Conservation (phyloP, 1,140 invertebrate species). For the Zaprionus nigranus region DNA sequence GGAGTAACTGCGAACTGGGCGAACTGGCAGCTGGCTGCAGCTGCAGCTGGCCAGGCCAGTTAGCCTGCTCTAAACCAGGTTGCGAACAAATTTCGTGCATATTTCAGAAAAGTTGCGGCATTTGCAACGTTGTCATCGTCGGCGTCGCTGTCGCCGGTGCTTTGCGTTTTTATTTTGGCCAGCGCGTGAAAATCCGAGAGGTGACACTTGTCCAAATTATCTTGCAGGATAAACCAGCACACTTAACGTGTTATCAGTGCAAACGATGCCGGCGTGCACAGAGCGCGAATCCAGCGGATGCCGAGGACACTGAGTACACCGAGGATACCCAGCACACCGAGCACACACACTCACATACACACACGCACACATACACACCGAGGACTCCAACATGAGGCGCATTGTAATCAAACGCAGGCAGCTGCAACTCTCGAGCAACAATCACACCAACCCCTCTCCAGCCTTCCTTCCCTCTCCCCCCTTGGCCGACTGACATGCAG, state of each 20-base stretch:
- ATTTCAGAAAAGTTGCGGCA: conserved; percentile 52
- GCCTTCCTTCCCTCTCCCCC: not conserved
- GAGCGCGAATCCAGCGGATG: conserved; percentile 10
- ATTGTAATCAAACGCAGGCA: conserved; percentile 81
- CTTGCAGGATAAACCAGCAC: conserved; percentile 79
- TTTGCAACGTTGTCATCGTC: conserved; percentile 41
- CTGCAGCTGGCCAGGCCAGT: conserved; percentile 45
- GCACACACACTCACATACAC: not conserved
- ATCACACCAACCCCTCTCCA: conserved; percentile 25
- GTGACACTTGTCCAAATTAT: conserved; percentile 82
- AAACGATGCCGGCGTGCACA: conserved; percentile 58
- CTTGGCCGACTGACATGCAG: conserved; percentile 59
- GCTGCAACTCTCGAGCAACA: conserved; percentile 67
- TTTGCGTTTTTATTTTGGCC: conserved; percentile 39
- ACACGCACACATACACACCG: not conserved
- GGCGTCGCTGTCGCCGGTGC: conserved; percentile 5
- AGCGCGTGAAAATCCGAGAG: conserved; percentile 79
- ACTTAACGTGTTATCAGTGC: conserved; percentile 81
- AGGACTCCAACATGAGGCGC: conserved; percentile 58
- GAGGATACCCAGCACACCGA: conserved; percentile 10
- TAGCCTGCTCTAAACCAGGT: conserved; percentile 31
- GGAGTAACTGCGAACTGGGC: conserved; percentile 2
- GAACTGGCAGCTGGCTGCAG: conserved; percentile 21
- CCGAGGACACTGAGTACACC: conserved; percentile 1
- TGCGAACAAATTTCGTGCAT: conserved; percentile 49